Evolutionary conservation across 1,140 invertebrate species (phyloP).

Genomic region (Rhynchophorus ferrugineus): DNA sequence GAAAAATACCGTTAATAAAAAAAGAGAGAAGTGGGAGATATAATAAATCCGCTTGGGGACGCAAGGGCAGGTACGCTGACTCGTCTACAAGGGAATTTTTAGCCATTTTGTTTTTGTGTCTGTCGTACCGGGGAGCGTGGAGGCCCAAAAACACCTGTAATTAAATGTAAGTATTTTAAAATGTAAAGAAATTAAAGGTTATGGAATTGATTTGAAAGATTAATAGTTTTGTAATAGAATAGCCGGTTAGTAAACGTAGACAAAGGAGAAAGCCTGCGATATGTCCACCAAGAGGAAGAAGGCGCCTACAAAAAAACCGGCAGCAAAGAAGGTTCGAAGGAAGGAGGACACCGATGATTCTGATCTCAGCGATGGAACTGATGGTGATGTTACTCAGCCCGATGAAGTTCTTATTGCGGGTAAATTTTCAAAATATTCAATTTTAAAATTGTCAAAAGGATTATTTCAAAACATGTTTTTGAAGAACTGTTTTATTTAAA

Average conservation of each 20-base stretch:
- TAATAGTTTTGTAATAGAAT: background rate
- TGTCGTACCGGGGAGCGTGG: conserved; percentile 2
- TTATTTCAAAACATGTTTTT: too few relatives aligned
- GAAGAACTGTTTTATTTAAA: too few relatives aligned
- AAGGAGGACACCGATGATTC: conserved; percentile 47
- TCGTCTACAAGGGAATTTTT: conserved; percentile 2
- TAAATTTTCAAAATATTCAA: conserved; percentile 1
- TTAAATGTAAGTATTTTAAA: background rate
- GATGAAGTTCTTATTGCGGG: conserved; percentile 46
- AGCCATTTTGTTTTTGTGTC: conserved; percentile 11
- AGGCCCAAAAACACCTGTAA: background rate
- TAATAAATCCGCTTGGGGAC: conserved; percentile 10
- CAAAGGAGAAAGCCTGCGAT: conserved; percentile 7
- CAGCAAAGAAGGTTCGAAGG: conserved; percentile 42
- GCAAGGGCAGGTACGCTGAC: conserved; percentile 17
- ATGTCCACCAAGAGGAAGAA: conserved; percentile 37
- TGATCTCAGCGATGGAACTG: conserved; percentile 42
- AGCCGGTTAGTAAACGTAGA: background rate
- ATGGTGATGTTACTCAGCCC: conserved; percentile 40
- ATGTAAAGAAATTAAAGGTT: background rate
- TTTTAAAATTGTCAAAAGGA: background rate
- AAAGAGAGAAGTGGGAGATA: conserved; percentile 11
- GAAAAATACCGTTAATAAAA: conserved; percentile 19
- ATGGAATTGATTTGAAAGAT: background rate
- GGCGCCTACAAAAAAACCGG: conserved; percentile 32